Percentiles rank a stretch among this genome's conserved stretches.
phyloP scores from a whole-genome alignment of 64 coral and sea anemone genomes.

The Stichodactyla mertensii region DNA sequence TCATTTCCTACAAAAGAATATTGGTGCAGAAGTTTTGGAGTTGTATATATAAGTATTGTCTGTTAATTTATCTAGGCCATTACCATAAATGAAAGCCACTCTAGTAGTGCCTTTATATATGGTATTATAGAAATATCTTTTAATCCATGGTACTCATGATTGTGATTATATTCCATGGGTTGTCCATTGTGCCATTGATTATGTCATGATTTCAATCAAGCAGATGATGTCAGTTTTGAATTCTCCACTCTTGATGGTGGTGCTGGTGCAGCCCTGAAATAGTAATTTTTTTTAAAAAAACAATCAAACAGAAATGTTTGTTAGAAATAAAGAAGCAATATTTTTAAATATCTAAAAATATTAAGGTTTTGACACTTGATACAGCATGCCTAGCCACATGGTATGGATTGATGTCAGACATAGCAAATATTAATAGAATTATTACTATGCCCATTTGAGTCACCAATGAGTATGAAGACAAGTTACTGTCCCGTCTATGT shows the following conservation, averaged over 20 bases:
- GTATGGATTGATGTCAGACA: too few species aligned
- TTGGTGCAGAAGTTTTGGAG: background rate
- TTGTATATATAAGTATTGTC: too few species aligned
- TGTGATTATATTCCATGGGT: background rate
- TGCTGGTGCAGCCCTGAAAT: constrained; percentile 18
- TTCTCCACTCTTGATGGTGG: constrained; percentile 23
- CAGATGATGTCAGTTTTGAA: constrained; percentile 17
- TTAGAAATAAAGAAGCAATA: too few species aligned
- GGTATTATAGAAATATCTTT: background rate
- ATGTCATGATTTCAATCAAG: background rate
- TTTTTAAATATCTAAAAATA: too few species aligned
- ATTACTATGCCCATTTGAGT: too few species aligned
- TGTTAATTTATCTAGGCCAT: background rate
- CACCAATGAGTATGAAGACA: too few species aligned
- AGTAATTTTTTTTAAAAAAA: background rate
- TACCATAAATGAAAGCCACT: background rate
- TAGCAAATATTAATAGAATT: too few species aligned
- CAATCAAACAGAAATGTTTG: background rate
- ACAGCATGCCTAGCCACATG: too few species aligned
- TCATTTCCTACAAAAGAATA: background rate
- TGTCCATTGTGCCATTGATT: background rate
- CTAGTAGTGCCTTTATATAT: background rate
- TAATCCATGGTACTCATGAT: background rate
- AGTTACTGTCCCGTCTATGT: too few species aligned
- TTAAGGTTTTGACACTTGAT: too few species aligned